phyloP scores from a whole-genome alignment of 2,888 invertebrate species.

The Zaprionus lineosus region DNA sequence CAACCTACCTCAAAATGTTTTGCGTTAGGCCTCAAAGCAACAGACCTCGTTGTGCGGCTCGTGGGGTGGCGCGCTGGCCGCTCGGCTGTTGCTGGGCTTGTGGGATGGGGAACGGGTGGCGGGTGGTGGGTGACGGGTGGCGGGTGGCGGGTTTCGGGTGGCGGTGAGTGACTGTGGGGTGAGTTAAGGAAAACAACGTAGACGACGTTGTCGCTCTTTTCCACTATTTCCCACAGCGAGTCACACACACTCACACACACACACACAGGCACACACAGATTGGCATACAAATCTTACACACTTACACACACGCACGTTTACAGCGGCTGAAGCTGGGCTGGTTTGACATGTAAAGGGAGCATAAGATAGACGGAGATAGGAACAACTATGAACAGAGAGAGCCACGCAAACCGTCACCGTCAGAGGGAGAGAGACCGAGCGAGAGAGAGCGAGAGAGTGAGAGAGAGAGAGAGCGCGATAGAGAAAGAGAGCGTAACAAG shows the following conservation, averaged over 20 bases:
- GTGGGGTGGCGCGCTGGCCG: background rate
- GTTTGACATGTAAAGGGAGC: constrained; percentile 58
- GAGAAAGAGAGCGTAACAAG: constrained; percentile 31
- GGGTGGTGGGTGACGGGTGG: background rate
- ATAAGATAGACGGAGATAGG: constrained; percentile 12
- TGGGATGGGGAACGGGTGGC: background rate
- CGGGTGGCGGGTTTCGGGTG: background rate
- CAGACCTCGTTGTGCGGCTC: constrained; percentile 64
- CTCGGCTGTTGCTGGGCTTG: background rate
- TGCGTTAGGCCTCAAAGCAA: constrained; percentile 78
- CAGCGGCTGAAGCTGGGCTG: constrained; percentile 64
- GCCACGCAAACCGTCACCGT: background rate
- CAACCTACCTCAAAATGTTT: constrained; percentile 82
- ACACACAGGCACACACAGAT: constrained; percentile 16
- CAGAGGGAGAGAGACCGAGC: background rate
- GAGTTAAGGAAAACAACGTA: constrained; percentile 5
- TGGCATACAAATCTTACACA: constrained; percentile 31
- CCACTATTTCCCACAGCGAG: constrained; percentile 69
- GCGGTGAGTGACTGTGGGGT: background rate
- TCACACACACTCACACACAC: constrained; percentile 22
- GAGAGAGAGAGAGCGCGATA: constrained; percentile 3
- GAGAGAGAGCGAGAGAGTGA: background rate
- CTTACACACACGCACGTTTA: constrained; percentile 39
- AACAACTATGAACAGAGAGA: too few species aligned
- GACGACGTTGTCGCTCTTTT: constrained; percentile 61